Percentiles rank a stretch among this genome's conserved stretches.
Evolutionary conservation across 2,113 vertebrate genomes (phyloP).

Genomic region (Chiloscyllium plagiosum): DNA sequence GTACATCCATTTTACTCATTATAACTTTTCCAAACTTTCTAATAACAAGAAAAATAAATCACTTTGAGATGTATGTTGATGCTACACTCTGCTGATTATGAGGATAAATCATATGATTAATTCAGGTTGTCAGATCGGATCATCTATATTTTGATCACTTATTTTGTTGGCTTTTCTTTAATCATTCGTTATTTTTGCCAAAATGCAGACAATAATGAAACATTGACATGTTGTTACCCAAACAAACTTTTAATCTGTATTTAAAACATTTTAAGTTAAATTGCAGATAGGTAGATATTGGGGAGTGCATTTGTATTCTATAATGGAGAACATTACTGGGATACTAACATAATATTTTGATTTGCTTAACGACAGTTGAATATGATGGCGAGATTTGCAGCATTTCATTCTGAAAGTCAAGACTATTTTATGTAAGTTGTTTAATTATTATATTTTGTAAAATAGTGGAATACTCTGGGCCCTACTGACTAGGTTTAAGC

Average conservation of each 20-base stretch:
- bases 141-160: neutral
- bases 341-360: neutral
- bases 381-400: neutral
- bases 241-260: neutral
- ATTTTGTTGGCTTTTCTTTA: neutral
- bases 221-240: neutral
- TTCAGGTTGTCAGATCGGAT: slow-evolving; percentile 2
- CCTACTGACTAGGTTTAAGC: neutral
- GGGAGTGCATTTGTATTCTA: neutral
- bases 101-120: neutral
- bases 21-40: neutral
- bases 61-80: neutral
- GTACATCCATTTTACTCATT: neutral
- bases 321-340: neutral
- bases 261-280: neutral
- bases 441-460: neutral
- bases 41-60: slow-evolving; percentile 9
- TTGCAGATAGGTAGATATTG: neutral
- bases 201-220: neutral
- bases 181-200: neutral
- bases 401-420: neutral
- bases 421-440: neutral
- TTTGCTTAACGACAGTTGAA: neutral
- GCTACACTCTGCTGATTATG: neutral
- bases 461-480: neutral